Evolutionary conservation across 2,888 invertebrate species (phyloP).

Genomic region (Hedychridium roseum): DNA sequence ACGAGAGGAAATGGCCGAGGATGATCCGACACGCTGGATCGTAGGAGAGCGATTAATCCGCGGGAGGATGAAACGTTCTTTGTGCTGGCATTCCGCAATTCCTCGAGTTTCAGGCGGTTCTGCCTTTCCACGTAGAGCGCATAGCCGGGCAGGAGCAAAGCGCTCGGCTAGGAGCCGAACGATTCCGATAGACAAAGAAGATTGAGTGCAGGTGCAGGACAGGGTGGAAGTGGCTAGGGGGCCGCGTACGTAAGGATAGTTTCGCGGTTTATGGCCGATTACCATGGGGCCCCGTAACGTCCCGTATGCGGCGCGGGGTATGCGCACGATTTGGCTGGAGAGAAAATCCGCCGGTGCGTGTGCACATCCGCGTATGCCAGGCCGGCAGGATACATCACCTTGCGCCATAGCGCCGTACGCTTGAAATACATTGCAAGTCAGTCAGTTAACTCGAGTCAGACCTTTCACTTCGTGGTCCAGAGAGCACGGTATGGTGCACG

Average conservation of each 20-base stretch:
- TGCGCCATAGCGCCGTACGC: conserved; percentile 33
- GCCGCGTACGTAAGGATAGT: conserved; percentile 34
- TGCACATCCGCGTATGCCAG: conserved; percentile 6
- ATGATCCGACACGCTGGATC: too few species aligned
- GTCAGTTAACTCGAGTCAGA: conserved; percentile 51
- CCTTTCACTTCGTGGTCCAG: conserved; percentile 64
- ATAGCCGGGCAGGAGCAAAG: neutral
- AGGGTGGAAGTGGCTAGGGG: conserved; percentile 13
- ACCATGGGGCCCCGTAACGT: conserved; percentile 40
- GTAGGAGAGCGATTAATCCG: too few species aligned
- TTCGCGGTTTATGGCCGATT: conserved; percentile 43
- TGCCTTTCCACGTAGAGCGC: neutral
- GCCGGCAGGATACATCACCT: conserved; percentile 33
- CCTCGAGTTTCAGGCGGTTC: conserved; percentile 15
- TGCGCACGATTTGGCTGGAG: neutral
- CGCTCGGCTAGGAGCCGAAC: conserved; percentile 21
- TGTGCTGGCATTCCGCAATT: conserved; percentile 3
- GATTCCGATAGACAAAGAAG: conserved; percentile 57
- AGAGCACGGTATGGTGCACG: conserved; percentile 58
- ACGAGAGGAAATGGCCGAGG: too few species aligned
- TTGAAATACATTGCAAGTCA: conserved; percentile 45
- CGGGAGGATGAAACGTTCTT: too few species aligned
- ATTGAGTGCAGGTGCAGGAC: conserved; percentile 55
- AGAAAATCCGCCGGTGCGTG: neutral
- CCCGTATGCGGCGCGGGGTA: conserved; percentile 3